Conservation (phyloP, 2,797 vertebrate species). For the Thripadectes ignobilis region DNA sequence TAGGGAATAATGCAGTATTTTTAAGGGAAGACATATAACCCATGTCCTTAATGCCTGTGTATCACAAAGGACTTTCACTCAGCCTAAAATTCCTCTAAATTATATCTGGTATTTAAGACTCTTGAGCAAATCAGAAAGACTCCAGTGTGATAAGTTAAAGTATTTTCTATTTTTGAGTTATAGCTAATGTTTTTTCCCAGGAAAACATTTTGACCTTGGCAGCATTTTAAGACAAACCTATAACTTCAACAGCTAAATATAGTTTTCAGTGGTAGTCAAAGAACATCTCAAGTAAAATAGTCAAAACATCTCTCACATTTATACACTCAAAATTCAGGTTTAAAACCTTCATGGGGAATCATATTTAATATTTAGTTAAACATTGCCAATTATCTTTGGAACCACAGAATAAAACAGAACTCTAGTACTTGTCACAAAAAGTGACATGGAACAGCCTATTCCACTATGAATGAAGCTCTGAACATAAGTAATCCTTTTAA, state of each 20-base stretch:
- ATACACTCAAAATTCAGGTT: background rate
- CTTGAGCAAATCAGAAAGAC: background rate
- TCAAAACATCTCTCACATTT: background rate
- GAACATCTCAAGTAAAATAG: background rate
- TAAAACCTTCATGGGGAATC: background rate
- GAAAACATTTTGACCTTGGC: background rate
- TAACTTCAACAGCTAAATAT: background rate
- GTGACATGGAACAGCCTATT: background rate
- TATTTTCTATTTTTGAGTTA: background rate
- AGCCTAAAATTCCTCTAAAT: background rate
- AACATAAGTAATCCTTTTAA: background rate
- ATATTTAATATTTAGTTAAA: slow-evolving; percentile 39
- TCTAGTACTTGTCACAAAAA: background rate
- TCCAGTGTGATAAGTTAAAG: background rate
- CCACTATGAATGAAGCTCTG: background rate
- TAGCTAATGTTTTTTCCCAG: background rate
- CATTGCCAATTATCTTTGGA: slow-evolving; percentile 7
- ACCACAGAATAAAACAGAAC: background rate
- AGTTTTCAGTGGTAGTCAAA: background rate
- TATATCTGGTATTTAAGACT: background rate
- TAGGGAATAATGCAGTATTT: background rate
- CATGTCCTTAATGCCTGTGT: background rate
- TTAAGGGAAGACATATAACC: background rate
- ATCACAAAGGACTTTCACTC: background rate
- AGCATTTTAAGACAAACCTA: background rate